Evolutionary conservation across 2,797 vertebrate species (phyloP).

Genomic region (Cephalopachus bancanus): DNA sequence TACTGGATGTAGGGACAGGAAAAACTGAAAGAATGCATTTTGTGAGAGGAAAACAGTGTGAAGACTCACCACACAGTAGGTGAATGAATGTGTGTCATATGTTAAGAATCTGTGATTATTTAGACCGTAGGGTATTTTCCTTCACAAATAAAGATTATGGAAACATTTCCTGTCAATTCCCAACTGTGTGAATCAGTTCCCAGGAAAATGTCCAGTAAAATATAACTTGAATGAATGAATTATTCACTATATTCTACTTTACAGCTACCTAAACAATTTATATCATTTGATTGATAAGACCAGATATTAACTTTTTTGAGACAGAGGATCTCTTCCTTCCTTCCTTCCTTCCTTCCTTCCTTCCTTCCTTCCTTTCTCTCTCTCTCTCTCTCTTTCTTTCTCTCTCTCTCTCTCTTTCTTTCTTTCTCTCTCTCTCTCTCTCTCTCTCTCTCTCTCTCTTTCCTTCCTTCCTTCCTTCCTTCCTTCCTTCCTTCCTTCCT

Average conservation of each 20-base stretch:
- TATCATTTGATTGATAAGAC: neutral
- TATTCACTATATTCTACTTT: neutral
- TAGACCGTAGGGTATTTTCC: neutral
- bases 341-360: too few relatives aligned
- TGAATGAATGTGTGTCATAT: neutral
- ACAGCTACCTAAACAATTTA: neutral
- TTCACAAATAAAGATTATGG: constrained; percentile 23
- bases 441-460: too few relatives aligned
- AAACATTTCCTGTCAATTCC: constrained; percentile 6
- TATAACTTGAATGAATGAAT: neutral
- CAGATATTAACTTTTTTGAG: constrained; percentile 44
- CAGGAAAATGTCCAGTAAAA: constrained; percentile 40
- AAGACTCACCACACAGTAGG: neutral
- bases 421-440: too few relatives aligned
- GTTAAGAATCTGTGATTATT: constrained; percentile 17
- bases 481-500: too few relatives aligned
- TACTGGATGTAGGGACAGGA: neutral
- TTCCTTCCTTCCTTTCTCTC: too few relatives aligned
- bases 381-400: neutral
- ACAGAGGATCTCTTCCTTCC: neutral
- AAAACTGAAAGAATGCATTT: constrained; percentile 3
- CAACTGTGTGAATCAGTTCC: neutral
- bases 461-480: too few relatives aligned
- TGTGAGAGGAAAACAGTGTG: neutral
- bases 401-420: too few relatives aligned